Conservation (phyloP, 2,797 vertebrate species). For the Fistularia tabacaria region DNA sequence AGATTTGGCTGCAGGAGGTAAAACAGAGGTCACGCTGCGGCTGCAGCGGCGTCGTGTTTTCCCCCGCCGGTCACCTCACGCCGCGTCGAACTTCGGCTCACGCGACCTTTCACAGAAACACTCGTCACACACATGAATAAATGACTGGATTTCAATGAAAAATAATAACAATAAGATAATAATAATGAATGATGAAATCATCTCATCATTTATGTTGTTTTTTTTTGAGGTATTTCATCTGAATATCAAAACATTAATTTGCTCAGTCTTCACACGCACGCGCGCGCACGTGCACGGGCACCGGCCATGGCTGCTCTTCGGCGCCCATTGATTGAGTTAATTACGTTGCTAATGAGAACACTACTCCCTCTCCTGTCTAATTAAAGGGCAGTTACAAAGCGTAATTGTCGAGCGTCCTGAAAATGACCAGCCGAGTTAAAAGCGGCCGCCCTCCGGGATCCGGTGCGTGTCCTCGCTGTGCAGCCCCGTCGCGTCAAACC, state of each 20-base stretch:
- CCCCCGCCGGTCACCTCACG: no score
- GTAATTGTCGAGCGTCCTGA: constrained; percentile 62
- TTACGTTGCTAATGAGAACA: constrained; percentile 58
- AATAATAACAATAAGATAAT: no score
- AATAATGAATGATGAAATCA: no score
- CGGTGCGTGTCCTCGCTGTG: not conserved
- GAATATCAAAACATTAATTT: constrained; percentile 13
- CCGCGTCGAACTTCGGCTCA: no score
- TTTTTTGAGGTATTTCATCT: no score
- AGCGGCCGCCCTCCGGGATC: constrained; percentile 30
- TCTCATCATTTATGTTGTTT: no score
- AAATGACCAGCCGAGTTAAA: constrained; percentile 37
- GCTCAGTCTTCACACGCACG: no score
- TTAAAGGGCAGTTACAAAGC: constrained; percentile 68
- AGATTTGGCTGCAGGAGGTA: constrained; percentile 14
- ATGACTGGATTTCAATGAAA: no score
- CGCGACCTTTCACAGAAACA: no score
- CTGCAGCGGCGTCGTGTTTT: no score
- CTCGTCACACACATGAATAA: no score
- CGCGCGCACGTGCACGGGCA: constrained; percentile 1
- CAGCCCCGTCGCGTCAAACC: no score
- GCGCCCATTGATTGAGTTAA: constrained; percentile 54
- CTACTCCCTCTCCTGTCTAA: constrained; percentile 59
- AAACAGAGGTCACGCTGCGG: not conserved
- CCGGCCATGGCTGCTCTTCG: constrained; percentile 37